Evolutionary conservation across 92 coral and sea anemone species (phyloP), one percentile per base, ranked within the genome.

Genomic region (Porites divaricata): DNA sequence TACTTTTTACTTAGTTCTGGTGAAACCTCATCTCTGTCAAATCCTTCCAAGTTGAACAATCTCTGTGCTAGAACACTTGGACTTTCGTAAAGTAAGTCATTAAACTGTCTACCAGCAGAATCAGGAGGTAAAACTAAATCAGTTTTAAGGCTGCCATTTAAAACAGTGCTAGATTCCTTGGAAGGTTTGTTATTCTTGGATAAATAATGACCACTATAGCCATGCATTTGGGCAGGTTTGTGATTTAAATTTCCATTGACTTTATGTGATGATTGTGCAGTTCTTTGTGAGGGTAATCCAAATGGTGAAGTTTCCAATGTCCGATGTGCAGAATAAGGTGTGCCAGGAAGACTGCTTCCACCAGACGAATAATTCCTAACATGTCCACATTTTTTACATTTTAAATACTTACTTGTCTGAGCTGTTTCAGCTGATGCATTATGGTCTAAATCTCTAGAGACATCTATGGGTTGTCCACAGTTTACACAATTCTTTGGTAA

Each of bases 1-100:
- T 81, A 96, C 99, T 96, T 96, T 91, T 96, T 96, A 81, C 90
- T 86, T 50, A 96, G 92, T 80, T 91, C 95, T 10, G 90, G 91
- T 41, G 99, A 93, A 56, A 96, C 98, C 65, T 96, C 98, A 67
- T 95, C 98, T 50, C 92, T 84, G 20, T 79, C 83, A 75, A 85
- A 96, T 20, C 98, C 99, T 64, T 96, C 95, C 54, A 93, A 74
- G 74, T 85, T 72, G 83, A 81, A 96, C 70, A 96, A 76, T 63
- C 90, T 90, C 65, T 90, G 72, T 26, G 99, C 98, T 76, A 89
- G 66, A 22, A 91, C 86, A 48, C 89, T 72, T 20, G 99, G 90
- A 61, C 72, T 75, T 41, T 89, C 96, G 8, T 75, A 71, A 14
- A 56, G 79, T 16, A 73, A 50, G 72, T 82, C 86, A 9, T 26